phyloP scores from a whole-genome alignment of 1,140 invertebrate genomes.

The Radopholus similis region DNA sequence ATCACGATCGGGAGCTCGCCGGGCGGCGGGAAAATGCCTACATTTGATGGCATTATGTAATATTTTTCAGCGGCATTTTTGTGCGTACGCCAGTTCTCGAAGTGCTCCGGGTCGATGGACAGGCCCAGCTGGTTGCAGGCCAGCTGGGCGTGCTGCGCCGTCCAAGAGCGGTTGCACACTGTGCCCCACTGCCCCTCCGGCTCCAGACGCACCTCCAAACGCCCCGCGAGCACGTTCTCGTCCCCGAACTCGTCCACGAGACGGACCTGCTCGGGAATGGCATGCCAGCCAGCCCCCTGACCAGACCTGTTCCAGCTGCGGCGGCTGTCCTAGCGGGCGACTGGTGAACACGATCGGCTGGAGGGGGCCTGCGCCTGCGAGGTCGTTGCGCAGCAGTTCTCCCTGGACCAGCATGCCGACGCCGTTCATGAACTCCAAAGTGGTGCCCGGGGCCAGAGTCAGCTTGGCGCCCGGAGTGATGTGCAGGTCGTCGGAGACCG shows the following conservation, averaged over 20 bases:
- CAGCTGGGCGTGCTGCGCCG: slow-evolving; percentile 79
- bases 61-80: too few relatives aligned
- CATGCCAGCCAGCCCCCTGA: too few relatives aligned
- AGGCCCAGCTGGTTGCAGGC: slow-evolving; percentile 87
- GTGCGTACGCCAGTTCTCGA: slow-evolving; percentile 68
- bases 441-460: slow-evolving; percentile 78
- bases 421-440: slow-evolving; percentile 75
- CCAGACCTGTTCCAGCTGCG: slow-evolving; percentile 34
- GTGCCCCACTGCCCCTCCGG: slow-evolving; percentile 84
- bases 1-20: slow-evolving; percentile 59
- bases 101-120: slow-evolving; percentile 84
- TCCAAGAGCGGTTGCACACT: slow-evolving; percentile 94
- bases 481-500: slow-evolving; percentile 74
- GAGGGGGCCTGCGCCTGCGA: slow-evolving; percentile 28
- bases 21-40: slow-evolving; percentile 33
- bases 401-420: slow-evolving; percentile 81
- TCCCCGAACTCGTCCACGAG: slow-evolving; percentile 53
- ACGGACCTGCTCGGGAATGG: too few relatives aligned
- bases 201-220: slow-evolving; percentile 66
- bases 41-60: too few relatives aligned
- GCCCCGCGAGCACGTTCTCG: slow-evolving; percentile 61
- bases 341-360: slow-evolving; percentile 52
- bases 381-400: slow-evolving; percentile 55
- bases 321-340: slow-evolving; percentile 34
- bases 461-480: slow-evolving; percentile 77